These are phyloP conservation scores for Dipodomys merriami DNA, from an alignment of 2,113 vertebrate genomes.

Conservation along the genomic window DNA sequence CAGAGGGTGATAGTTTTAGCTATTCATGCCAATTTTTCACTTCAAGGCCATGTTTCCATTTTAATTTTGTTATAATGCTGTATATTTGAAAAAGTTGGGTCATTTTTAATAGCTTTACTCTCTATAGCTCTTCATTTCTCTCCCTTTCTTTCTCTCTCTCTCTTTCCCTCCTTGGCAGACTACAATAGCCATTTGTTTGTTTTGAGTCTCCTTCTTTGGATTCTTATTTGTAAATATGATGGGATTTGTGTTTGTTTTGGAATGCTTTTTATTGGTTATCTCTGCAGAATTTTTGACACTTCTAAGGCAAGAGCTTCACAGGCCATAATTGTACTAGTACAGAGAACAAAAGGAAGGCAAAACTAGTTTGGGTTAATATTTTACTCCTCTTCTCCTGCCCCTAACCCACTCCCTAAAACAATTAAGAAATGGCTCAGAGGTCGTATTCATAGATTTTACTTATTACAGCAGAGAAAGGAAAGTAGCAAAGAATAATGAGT, in stretches of 20 bases:
- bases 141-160: neutral
- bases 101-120: neutral
- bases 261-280: slow-evolving; percentile 46
- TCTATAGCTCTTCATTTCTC: neutral
- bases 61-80: neutral
- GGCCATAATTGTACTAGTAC: neutral
- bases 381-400: neutral
- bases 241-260: neutral
- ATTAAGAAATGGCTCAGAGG: slow-evolving; percentile 43
- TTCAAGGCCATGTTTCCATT: neutral
- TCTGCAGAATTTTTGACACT: neutral
- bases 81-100: neutral
- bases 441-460: slow-evolving; percentile 22
- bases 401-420: neutral
- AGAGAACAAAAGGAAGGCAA: neutral
- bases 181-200: neutral
- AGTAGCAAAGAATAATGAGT: slow-evolving; percentile 31
- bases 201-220: neutral
- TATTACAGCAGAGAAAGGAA: neutral
- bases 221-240: neutral
- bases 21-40: neutral
- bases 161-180: neutral
- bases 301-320: neutral
- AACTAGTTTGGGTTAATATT: slow-evolving; percentile 17
- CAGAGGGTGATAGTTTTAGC: fast-evolving